Evolutionary conservation across 2,113 vertebrate genomes (phyloP).

Genomic region (Thamnophis sirtalis): DNA sequence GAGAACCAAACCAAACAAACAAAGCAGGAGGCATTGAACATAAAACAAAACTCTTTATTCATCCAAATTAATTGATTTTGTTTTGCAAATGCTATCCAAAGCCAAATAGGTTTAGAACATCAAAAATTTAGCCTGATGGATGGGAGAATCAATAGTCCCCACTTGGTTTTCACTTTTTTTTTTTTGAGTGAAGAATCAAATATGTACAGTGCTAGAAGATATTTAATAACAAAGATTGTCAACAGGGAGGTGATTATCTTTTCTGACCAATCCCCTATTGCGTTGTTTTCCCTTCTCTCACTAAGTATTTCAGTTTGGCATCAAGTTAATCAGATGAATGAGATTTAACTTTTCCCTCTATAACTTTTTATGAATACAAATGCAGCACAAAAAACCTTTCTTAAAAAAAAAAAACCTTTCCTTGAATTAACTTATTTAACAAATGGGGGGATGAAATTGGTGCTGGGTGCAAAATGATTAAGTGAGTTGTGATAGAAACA

Average conservation of each 20-base stretch:
- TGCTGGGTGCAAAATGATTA: slow-evolving; percentile 9
- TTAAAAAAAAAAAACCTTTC: slow-evolving; percentile 51
- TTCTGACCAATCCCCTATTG: neutral
- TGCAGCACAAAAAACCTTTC: slow-evolving; percentile 21
- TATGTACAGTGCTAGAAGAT: neutral
- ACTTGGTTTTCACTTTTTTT: neutral
- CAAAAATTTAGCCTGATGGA: neutral
- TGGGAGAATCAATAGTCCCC: neutral
- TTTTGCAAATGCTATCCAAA: neutral
- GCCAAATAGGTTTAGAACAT: neutral
- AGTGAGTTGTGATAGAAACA: slow-evolving; percentile 18
- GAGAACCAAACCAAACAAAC: neutral
- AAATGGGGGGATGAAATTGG: neutral
- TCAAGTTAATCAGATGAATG: slow-evolving; percentile 23
- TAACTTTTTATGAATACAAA: slow-evolving; percentile 37
- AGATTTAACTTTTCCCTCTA: slow-evolving; percentile 12
- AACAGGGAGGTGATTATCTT: neutral
- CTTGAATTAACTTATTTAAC: slow-evolving; percentile 44
- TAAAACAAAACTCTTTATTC: neutral
- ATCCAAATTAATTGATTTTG: neutral
- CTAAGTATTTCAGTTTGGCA: neutral
- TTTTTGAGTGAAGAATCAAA: neutral
- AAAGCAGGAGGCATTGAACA: neutral
- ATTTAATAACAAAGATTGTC: neutral
- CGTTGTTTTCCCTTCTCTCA: neutral